Evolutionary conservation across 30 jellyfish, hydroid and myxozoan genomes (phyloP).

Genomic region (Pelagia noctiluca): DNA sequence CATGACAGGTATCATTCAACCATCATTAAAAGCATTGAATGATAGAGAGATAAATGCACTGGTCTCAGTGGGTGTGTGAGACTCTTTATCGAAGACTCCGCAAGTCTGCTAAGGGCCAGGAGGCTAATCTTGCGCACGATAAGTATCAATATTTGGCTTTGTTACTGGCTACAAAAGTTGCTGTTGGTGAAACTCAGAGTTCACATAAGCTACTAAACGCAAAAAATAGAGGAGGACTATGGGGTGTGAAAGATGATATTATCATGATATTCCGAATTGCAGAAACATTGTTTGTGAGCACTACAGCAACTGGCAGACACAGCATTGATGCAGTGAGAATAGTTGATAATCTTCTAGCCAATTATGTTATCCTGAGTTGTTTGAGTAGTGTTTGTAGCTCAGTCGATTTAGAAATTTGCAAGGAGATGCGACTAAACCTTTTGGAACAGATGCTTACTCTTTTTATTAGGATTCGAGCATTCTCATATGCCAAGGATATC

Average conservation of each 20-base stretch:
- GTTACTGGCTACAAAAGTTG: constrained; percentile 9
- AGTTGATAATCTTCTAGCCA: background rate
- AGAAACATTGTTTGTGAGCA: constrained; percentile 2
- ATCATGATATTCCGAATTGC: background rate
- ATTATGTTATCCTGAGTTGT: constrained; percentile 3
- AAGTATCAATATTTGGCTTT: constrained; percentile 9
- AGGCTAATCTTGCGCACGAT: background rate
- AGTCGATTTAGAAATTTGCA: background rate
- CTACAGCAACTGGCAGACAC: background rate
- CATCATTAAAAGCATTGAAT: no score
- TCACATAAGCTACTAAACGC: no score
- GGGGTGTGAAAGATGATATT: background rate
- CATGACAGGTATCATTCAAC: no score
- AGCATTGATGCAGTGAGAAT: constrained; percentile 9
- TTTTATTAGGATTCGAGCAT: background rate
- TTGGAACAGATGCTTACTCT: background rate
- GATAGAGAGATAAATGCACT: no score
- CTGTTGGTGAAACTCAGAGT: background rate
- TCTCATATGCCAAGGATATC: constrained; percentile 13
- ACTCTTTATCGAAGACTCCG: constrained; percentile 24
- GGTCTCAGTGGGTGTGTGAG: constrained; percentile 1
- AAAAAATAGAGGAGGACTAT: background rate
- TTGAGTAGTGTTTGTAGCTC: constrained; percentile 11
- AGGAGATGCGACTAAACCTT: background rate
- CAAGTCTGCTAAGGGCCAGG: constrained; percentile 12